Evolutionary conservation across 2,113 vertebrate genomes (phyloP), one percentile per base, ranked within the genome.

Genomic region (Anguilla japonica): DNA sequence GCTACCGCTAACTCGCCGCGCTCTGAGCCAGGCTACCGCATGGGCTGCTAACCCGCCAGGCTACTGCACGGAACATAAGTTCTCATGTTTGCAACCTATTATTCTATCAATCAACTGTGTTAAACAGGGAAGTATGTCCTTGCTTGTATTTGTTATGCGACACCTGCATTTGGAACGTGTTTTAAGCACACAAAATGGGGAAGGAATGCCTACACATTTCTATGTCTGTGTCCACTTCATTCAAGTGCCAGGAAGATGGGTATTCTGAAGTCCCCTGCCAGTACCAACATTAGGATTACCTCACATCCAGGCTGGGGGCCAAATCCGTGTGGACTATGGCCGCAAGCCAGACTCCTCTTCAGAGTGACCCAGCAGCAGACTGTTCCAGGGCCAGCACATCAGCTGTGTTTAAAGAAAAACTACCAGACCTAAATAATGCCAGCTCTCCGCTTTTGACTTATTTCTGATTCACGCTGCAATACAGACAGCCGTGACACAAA

Each of bases 261-360:
- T 80, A 86, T 89, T 71, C 46, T 56, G 85, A 82, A 84, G 34
- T 34, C 29, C 84, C 81, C 81, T 85, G 91, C 92, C 90, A 93
- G 80, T 67, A 91, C 88, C 82, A 85, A 94, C 91, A 95, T 94
- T 94, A 94, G 41, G 87, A 89, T 89, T 92, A 94, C 94, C 95
- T 91, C 88, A 93, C 81, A 85, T 89, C 89, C 84, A 89, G 93
- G 93, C 93, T 39, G 1, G 7, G 2, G 78, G 93, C 94, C 93
- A 94, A 89, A 89, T 87, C 78, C 87, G 88, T 83, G 89, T 84
- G 87, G 85, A 84, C 87, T 87, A 91, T n/a, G 82, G 75, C 57
- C 86, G 5, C 82, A 80, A 40, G 80, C 14, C 80, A 90, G 87
- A 86, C 89, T 78, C 0, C 41, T 80, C 53, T 83, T 56, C 88